Base-by-base conservation (phyloP, 2,888 invertebrate species). In the Scelioninae gen. 1 region DNA sequence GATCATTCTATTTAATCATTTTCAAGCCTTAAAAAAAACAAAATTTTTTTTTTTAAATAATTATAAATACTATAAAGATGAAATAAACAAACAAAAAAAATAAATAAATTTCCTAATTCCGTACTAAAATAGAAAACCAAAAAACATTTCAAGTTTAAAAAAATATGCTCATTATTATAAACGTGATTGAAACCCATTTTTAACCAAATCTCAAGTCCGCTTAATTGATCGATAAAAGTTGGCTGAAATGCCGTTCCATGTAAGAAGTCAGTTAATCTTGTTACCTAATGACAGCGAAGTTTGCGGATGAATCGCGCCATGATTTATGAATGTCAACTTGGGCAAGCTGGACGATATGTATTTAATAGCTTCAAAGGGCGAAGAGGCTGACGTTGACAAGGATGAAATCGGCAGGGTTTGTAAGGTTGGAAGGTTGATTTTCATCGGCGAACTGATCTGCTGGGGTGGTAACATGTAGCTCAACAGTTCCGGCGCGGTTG, bases 291-390 rank as follows among this genome's bases (percentile, higher is more conserved):
- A 80, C n/a, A 87, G 40, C 6, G 75, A 29, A 7, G 81, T 16
- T 9, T 85, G 76, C 23, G 82, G 69, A 11, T 53, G 82, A 38
- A 71, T 72, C 1, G 86, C 34, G 47, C 82, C 85, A 16, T 84
- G 77, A 32, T 84, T 66, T 29, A 86, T 34, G 82, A 86, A 87
- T 31, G 86, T 66, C 34, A 87, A 53, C 65, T 85, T 87, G 11
- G 88, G 86, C 15, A 87, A 5, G 13, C 79, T 84, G 47, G 84
- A 23, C 0, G 85, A 60, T 6, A 86, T 15, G 68, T 87, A 87
- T 81, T 87, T 88, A 58, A 88, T 66, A 9, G 85, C 74, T 71
- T 86, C 85, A 74, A 86, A 23, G 5, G 88, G 85, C 16, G 84
- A 82, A 13, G 87, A 74, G 49, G 85, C 77, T 32, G 72, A 8